phyloP scores from a whole-genome alignment of 2,797 vertebrate genomes.

The Chelidonichthys spinosus region DNA sequence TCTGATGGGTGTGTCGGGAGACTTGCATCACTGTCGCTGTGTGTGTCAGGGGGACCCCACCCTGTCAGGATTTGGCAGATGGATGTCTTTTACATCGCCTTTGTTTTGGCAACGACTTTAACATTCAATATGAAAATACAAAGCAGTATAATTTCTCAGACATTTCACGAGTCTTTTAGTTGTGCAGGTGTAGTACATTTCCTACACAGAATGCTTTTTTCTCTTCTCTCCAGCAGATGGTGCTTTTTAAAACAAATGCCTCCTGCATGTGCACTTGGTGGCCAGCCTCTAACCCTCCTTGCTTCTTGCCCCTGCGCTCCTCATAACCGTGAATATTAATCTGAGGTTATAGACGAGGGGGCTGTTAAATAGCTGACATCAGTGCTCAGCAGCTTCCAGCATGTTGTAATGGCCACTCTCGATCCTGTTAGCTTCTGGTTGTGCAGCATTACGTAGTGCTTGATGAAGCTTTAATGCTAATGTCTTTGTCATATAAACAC shows the following conservation, averaged over 20 bases:
- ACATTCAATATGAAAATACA: neutral
- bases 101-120: conserved; percentile 10
- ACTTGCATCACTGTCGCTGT: conserved; percentile 71
- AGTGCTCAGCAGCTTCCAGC: conserved; percentile 73
- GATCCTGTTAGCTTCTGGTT: conserved; percentile 66
- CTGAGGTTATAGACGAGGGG: conserved; percentile 65
- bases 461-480: conserved; percentile 75
- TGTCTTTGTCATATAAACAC: conserved; percentile 80
- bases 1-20: conserved; percentile 62
- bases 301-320: conserved; percentile 50
- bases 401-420: conserved; percentile 75
- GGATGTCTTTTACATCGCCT: conserved; percentile 43
- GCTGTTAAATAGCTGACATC: conserved; percentile 80
- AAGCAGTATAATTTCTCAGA: neutral
- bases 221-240: conserved; percentile 78
- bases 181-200: neutral
- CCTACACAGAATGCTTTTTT: conserved; percentile 31
- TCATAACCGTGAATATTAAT: conserved; percentile 72
- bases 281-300: conserved; percentile 47
- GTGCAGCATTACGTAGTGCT: conserved; percentile 70
- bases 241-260: conserved; percentile 57
- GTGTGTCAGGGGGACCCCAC: conserved; percentile 53
- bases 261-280: conserved; percentile 39
- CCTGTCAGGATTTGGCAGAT: conserved; percentile 51
- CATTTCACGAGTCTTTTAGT: neutral